Evolutionary conservation across 2,888 invertebrate species (phyloP).

Genomic region (Philereme transversata): DNA sequence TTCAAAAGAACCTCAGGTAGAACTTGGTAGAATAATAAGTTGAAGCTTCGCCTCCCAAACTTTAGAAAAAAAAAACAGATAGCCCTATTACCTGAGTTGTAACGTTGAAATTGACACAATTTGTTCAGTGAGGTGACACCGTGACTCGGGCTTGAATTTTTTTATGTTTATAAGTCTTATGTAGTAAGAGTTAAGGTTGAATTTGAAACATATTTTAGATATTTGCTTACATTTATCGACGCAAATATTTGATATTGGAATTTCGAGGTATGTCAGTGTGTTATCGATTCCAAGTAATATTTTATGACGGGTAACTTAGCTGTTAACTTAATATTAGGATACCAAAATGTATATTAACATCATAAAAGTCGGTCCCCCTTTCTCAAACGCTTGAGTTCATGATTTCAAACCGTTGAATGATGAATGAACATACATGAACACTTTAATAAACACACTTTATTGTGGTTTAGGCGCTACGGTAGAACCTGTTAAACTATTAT

Average conservation of each 20-base stretch:
- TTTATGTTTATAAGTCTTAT: not conserved
- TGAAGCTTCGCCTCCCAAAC: conserved; percentile 5
- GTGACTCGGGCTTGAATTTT: not conserved
- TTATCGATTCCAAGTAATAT: conserved; percentile 23
- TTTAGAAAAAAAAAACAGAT: not conserved
- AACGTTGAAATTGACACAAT: conserved; percentile 8
- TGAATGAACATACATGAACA: too few species aligned
- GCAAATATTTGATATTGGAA: conserved; percentile 17
- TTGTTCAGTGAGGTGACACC: not conserved
- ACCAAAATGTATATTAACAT: too few species aligned
- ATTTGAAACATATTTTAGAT: conserved; percentile 2
- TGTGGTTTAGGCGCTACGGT: too few species aligned
- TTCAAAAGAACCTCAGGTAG: conserved; percentile 14
- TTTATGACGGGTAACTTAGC: not conserved
- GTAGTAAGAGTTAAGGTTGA: conserved; percentile 7
- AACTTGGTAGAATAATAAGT: conserved; percentile 2
- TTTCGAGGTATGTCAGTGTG: conserved; percentile 13
- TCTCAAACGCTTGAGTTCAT: too few species aligned
- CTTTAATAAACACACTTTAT: too few species aligned
- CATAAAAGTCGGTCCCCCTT: too few species aligned
- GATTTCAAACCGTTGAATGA: too few species aligned
- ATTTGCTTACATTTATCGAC: conserved; percentile 16
- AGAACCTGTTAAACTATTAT: too few species aligned
- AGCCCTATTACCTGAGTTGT: not conserved
- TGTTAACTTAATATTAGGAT: too few species aligned